These are phyloP conservation scores for Hyperoodon ampullatus DNA, from an alignment of 2,113 vertebrate genomes.

Conservation along the genomic window DNA sequence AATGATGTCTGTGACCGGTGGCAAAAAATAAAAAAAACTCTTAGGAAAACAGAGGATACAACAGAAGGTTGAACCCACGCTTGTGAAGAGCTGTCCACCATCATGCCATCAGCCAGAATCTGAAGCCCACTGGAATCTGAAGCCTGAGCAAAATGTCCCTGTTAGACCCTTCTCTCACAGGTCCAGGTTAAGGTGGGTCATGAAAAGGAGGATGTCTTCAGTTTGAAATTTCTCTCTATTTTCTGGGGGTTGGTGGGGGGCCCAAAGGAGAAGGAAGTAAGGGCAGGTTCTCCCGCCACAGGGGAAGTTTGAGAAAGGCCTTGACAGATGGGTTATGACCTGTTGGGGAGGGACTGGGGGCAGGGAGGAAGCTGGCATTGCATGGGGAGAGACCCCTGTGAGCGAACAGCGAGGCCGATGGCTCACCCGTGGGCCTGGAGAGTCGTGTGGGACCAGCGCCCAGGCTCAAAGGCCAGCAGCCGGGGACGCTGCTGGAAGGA, in stretches of 20 bases:
- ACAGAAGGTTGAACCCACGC: neutral
- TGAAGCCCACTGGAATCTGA: neutral
- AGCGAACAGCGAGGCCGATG: neutral
- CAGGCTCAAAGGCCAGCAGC: neutral
- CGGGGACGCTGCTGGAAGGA: rapidly evolving
- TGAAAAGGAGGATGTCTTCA: neutral
- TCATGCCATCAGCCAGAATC: neutral
- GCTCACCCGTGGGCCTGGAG: neutral
- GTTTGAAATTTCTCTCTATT: neutral
- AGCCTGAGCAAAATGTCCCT: neutral
- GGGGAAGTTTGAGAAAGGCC: neutral
- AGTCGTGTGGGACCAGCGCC: rapidly evolving
- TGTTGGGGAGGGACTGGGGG: neutral
- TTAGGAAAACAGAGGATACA: neutral
- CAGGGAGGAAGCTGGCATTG: neutral
- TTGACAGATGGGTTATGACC: neutral
- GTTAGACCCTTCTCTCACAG: neutral
- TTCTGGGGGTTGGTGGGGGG: neutral
- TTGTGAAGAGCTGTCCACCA: neutral
- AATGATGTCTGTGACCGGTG: neutral
- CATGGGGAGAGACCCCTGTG: neutral
- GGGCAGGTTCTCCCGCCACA: neutral
- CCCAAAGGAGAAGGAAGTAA: neutral
- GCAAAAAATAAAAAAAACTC: neutral
- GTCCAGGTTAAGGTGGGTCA: neutral